phyloP scores from a whole-genome alignment of 2,797 vertebrate species.

The Pelobates cultripes region DNA sequence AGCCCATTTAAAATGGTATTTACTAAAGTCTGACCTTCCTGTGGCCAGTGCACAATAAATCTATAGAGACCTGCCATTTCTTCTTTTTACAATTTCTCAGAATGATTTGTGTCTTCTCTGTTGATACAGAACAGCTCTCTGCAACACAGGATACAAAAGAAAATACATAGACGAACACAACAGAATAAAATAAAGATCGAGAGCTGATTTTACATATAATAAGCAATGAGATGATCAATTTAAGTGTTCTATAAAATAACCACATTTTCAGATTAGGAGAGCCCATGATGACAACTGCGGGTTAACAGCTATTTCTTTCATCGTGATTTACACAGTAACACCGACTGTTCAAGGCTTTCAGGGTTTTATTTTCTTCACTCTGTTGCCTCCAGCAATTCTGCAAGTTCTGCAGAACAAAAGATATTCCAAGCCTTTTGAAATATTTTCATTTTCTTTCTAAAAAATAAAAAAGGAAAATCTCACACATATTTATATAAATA shows the following conservation, averaged over 20 bases:
- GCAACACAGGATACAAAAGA: background rate
- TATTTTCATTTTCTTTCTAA: conserved; percentile 67
- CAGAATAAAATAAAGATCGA: background rate
- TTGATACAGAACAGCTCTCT: background rate
- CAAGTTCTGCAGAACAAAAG: conserved; percentile 62
- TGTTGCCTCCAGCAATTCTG: conserved; percentile 51
- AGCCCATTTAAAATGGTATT: background rate
- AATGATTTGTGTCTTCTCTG: background rate
- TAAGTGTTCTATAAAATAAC: background rate
- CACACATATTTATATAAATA: background rate
- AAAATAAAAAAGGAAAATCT: background rate
- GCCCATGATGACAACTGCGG: background rate
- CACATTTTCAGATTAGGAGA: background rate
- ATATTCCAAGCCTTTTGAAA: conserved; percentile 70
- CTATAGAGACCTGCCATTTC: background rate
- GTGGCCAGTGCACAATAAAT: background rate
- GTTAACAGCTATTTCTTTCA: background rate
- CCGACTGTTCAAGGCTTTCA: background rate
- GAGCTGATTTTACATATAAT: background rate
- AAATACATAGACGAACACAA: background rate
- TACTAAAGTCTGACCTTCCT: background rate
- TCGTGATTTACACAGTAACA: background rate
- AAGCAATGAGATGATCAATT: background rate
- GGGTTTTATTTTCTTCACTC: background rate
- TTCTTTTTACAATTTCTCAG: background rate